Base-by-base conservation (phyloP, 2,113 vertebrate genomes). In the Thomomys bottae region DNA sequence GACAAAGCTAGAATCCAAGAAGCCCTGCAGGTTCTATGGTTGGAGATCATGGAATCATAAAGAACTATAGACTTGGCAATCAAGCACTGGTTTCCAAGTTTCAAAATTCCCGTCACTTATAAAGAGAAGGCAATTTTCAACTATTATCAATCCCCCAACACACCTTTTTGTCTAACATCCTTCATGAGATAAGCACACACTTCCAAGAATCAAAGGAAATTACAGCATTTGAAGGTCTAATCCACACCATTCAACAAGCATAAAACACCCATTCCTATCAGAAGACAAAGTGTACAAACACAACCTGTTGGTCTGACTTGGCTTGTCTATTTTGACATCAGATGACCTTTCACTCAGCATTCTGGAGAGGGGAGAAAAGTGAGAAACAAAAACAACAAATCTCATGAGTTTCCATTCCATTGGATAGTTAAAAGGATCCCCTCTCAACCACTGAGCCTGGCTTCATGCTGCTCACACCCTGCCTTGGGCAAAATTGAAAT, bases 401-500 rank as follows among this genome's bases (percentile, higher is more conserved):
- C 49, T 21, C 38, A 32, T n/a, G 30, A 66, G 59, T 23, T 90
- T 63, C 78, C 76, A 32, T 12, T 90, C 40, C 49, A 71, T 42
- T 26, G 12, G 0, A 34, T 71, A 73, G 20, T 94, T 88, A 78
- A 81, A 94, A 87, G 24, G 38, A 54, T 70, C 64, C 42, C 42
- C 10, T 87, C n/a, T 72, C 85, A 76, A 28, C 26, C 45, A 61
- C n/a, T 4, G 10, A 57, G 21, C 61, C 42, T 87, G 30, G 45
- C 68, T 90, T 88, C 57, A 34, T 96, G 64, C 91, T 95, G 94
- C 87, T 93, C 96, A 81, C 78, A 84, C 82, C 91, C 86, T 96
- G 95, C 95, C 96, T 95, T 95, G 84, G 95, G 96, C 97, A 95
- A 89, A 85, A 78, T 36, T 66, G 94, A 95, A 96, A 92, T 70